These are phyloP conservation scores for Petrosia ficiformis DNA, from an alignment of 37 sponge, comb jelly and placozoan genomes.

Conservation along the genomic window DNA sequence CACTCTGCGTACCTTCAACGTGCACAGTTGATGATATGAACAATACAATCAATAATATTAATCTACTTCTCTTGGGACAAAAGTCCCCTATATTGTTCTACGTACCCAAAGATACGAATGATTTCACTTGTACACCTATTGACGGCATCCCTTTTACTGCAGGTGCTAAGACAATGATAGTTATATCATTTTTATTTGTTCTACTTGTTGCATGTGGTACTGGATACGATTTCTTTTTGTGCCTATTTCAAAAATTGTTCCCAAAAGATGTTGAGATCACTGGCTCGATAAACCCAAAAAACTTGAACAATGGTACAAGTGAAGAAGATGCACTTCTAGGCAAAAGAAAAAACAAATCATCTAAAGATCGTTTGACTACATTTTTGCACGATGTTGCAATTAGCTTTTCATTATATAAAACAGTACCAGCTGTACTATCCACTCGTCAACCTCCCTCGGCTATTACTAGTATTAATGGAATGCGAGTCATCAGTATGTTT, in stretches of 20 bases:
- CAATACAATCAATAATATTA: background rate
- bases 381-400: constrained; percentile 9
- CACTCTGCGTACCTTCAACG: background rate
- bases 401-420: constrained; percentile 75
- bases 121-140: background rate
- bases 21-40: background rate
- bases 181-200: background rate
- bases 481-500: constrained; percentile 82
- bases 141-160: background rate
- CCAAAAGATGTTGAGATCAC: background rate
- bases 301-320: background rate
- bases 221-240: background rate
- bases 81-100: background rate
- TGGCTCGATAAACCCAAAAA: background rate
- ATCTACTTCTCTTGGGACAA: background rate
- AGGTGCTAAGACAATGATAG: background rate
- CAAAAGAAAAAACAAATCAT: background rate
- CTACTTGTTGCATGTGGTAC: background rate
- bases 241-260: background rate
- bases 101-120: background rate
- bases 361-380: background rate
- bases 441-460: constrained; percentile 59
- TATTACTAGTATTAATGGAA: constrained; percentile 71
- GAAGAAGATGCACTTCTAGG: background rate
- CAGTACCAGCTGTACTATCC: constrained; percentile 42